phyloP scores from a whole-genome alignment of 1,140 invertebrate species.

The Dolichoris vasculosae region DNA sequence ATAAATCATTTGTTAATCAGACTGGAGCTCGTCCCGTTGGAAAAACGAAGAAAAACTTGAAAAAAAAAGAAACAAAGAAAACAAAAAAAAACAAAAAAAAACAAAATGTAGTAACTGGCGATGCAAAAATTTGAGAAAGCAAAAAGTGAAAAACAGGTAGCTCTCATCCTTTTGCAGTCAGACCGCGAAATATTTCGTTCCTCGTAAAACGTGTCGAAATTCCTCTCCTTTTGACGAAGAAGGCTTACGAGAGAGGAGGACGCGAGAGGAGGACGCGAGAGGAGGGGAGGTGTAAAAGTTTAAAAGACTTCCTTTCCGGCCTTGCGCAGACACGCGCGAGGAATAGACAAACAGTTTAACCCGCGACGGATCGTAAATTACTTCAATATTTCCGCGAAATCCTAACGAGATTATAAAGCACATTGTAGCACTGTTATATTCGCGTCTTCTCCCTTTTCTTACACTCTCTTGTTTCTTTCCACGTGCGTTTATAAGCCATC shows the following conservation, averaged over 20 bases:
- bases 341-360: conserved; percentile 65
- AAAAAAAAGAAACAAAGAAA: too few species aligned
- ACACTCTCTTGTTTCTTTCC: background rate
- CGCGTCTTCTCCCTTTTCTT: background rate
- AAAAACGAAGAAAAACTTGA: background rate
- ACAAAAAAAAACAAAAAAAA: too few species aligned
- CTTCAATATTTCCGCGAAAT: conserved; percentile 74
- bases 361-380: conserved; percentile 73
- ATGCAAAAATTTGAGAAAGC: background rate
- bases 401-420: conserved; percentile 75
- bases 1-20: too few species aligned
- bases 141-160: conserved; percentile 35
- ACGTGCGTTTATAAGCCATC: conserved; percentile 29
- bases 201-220: conserved; percentile 42
- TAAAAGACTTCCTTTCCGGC: conserved; percentile 53
- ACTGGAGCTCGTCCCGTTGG: too few species aligned
- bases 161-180: background rate
- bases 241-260: background rate
- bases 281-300: conserved; percentile 33
- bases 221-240: background rate
- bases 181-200: background rate
- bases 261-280: background rate
- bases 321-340: conserved; percentile 46
- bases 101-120: background rate
- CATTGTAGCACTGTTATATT: conserved; percentile 62